Conservation (phyloP, 2,888 invertebrate species). For the Hipparchia semele region DNA sequence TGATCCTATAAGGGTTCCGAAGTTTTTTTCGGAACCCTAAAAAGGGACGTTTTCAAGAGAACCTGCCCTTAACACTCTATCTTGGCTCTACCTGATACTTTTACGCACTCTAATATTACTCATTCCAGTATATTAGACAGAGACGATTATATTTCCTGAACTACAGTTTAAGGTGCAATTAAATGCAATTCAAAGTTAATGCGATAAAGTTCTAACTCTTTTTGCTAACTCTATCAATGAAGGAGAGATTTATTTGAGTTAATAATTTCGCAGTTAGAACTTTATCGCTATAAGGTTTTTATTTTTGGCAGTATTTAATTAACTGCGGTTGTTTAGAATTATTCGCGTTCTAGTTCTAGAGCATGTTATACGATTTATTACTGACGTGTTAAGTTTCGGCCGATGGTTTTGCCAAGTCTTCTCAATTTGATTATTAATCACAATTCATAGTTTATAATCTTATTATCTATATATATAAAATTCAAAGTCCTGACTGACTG, state of each 20-base stretch:
- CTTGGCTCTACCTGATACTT: constrained; percentile 52
- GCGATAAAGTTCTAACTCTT: constrained; percentile 56
- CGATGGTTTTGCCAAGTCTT: too few species aligned
- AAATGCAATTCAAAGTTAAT: constrained; percentile 52
- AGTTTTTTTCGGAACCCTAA: too few species aligned
- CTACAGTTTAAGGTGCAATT: constrained; percentile 54
- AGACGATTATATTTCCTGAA: constrained; percentile 45
- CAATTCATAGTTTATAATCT: too few species aligned
- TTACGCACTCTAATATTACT: constrained; percentile 52
- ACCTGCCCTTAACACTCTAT: constrained; percentile 1
- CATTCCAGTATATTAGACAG: constrained; percentile 47
- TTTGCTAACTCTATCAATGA: constrained; percentile 41
- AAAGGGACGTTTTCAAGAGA: too few species aligned
- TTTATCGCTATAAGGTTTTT: constrained; percentile 47
- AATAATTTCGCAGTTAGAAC: constrained; percentile 40
- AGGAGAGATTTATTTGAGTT: constrained; percentile 38
- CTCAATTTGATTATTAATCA: too few species aligned
- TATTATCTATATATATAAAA: too few species aligned
- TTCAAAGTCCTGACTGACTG: too few species aligned
- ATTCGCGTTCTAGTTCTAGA: constrained; percentile 4
- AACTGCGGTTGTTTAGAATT: constrained; percentile 28
- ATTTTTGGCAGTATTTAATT: constrained; percentile 55
- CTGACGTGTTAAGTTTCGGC: neutral
- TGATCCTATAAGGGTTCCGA: too few species aligned
- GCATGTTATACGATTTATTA: constrained; percentile 17